Percentiles rank a stretch among this genome's conserved stretches.
These are phyloP conservation scores for Microcaecilia unicolor DNA, from an alignment of 2,797 vertebrate species.

Conservation along the genomic window DNA sequence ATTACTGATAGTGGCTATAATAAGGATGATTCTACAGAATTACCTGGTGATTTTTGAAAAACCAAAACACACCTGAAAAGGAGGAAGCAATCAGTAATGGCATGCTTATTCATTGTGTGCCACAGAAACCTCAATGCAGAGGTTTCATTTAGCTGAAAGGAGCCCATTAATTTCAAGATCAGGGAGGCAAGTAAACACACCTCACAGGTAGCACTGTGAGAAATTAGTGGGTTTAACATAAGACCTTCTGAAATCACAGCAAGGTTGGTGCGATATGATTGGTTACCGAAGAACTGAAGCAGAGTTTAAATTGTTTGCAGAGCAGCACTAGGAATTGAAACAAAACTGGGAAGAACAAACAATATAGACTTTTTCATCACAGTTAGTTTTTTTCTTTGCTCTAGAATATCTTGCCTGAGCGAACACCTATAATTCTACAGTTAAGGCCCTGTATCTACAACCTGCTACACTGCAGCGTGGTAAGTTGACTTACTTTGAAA, in stretches of 20 bases:
- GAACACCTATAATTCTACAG: too few relatives aligned
- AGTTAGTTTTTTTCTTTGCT: too few relatives aligned
- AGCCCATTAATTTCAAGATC: slow-evolving; percentile 7
- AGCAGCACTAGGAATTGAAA: neutral
- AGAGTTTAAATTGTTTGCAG: slow-evolving; percentile 2
- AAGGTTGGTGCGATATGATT: slow-evolving; percentile 2
- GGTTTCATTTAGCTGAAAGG: slow-evolving; percentile 2
- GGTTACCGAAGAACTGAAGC: slow-evolving; percentile 3
- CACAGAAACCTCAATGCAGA: neutral
- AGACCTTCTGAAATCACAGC: neutral
- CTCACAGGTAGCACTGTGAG: neutral
- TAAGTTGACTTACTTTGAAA: too few relatives aligned
- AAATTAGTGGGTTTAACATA: slow-evolving; percentile 3
- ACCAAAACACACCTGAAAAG: too few relatives aligned
- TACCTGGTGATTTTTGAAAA: too few relatives aligned
- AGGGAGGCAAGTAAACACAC: neutral
- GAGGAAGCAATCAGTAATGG: slow-evolving; percentile 3
- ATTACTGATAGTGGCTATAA: neutral
- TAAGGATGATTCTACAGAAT: neutral
- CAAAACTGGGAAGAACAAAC: neutral
- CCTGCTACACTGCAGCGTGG: too few relatives aligned
- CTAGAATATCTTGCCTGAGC: too few relatives aligned
- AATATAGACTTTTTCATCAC: neutral
- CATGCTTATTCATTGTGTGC: slow-evolving; percentile 3
- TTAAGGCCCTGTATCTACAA: too few relatives aligned